phyloP scores from a whole-genome alignment of 2,113 vertebrate species.

The Apteryx owenii region DNA sequence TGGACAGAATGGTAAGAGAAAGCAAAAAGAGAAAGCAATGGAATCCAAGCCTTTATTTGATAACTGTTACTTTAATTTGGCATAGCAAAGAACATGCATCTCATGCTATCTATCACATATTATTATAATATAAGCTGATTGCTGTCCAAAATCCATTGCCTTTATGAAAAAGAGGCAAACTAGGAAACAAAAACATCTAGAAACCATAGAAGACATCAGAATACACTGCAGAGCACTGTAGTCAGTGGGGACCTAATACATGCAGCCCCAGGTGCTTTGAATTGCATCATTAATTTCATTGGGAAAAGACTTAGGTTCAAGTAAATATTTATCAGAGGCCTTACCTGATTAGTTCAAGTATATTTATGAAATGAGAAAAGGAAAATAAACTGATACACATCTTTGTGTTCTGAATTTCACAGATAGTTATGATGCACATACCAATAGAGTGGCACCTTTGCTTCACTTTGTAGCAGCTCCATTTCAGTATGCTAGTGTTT shows the following conservation, averaged over 20 bases:
- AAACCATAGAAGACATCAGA: background rate
- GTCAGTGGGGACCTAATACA: background rate
- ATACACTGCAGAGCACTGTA: background rate
- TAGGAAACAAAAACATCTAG: background rate
- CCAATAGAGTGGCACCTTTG: background rate
- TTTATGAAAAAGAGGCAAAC: background rate
- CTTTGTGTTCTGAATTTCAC: background rate
- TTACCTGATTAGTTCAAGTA: background rate
- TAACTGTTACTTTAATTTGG: background rate
- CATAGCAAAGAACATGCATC: background rate
- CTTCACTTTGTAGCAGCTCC: background rate
- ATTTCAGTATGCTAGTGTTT: background rate
- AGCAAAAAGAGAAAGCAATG: background rate
- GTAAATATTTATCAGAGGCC: conserved; percentile 6
- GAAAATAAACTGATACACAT: background rate
- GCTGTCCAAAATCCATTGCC: background rate
- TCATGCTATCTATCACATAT: background rate
- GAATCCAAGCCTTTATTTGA: background rate
- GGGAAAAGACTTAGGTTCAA: background rate
- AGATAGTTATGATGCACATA: background rate
- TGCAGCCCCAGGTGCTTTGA: background rate
- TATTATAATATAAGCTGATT: background rate
- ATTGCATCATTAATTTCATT: background rate
- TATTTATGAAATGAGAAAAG: background rate
- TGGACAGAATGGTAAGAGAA: background rate